A percentile compares a stretch with the other conserved stretches of the same genome.
Conservation (phyloP, 2,113 vertebrate species). For the Crotophaga sulcirostris region DNA sequence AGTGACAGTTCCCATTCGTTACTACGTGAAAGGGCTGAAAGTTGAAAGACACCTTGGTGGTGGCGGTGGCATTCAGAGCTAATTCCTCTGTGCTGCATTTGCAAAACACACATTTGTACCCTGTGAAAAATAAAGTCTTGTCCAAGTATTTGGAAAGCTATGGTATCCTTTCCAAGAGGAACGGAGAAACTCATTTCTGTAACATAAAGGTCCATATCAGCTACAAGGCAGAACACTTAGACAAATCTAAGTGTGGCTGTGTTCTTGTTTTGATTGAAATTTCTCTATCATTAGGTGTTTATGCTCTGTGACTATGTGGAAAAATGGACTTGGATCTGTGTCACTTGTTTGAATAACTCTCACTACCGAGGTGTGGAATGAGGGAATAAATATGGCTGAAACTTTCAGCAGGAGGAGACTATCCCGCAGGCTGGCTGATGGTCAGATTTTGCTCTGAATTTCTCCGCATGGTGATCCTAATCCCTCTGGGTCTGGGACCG, state of each 20-base stretch:
- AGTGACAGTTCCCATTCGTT: not conserved
- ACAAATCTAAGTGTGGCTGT: fast-evolving
- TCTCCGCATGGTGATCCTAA: not conserved
- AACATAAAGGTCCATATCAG: not conserved
- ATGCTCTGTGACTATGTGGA: fast-evolving
- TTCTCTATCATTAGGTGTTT: not conserved
- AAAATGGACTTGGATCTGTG: not conserved
- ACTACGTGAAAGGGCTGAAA: not conserved
- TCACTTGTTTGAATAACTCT: fast-evolving
- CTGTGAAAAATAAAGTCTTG: not conserved
- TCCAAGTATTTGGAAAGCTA: not conserved
- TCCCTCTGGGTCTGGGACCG: not conserved
- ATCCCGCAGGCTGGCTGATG: not conserved
- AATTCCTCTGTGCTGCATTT: not conserved
- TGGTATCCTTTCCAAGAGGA: not conserved
- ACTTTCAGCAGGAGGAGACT: not conserved
- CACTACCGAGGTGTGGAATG: not conserved
- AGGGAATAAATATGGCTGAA: not conserved
- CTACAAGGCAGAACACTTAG: not conserved
- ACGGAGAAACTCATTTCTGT: not conserved
- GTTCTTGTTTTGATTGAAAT: not conserved
- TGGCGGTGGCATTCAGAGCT: not conserved
- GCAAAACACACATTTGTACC: not conserved
- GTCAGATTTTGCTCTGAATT: not conserved
- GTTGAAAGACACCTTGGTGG: not conserved